These are phyloP conservation scores for Coreius guichenoti DNA, from an alignment of 2,797 vertebrate species.

Conservation along the genomic window DNA sequence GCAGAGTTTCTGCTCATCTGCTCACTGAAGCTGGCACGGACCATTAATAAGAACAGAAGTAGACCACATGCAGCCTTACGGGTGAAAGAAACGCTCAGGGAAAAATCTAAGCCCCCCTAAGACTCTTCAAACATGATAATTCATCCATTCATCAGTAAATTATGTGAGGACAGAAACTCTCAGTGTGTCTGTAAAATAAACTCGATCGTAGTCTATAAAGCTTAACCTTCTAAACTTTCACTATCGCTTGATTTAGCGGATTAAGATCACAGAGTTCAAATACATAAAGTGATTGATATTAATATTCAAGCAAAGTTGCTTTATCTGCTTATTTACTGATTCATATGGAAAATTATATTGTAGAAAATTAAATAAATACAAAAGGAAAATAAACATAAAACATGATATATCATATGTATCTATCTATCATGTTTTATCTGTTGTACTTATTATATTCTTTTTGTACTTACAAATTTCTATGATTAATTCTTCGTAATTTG, in stretches of 20 bases:
- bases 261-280: not conserved
- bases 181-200: not conserved
- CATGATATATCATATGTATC: no score
- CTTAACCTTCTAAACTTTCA: not conserved
- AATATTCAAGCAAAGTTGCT: not conserved
- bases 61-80: conserved; percentile 39
- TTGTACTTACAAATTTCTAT: not conserved
- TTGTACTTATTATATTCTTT: not conserved
- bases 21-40: conserved; percentile 59
- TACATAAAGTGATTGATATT: not conserved
- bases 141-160: conserved; percentile 23
- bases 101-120: conserved; percentile 33
- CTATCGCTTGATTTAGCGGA: not conserved
- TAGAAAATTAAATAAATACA: not conserved
- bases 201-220: not conserved
- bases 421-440: not conserved
- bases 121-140: conserved; percentile 37
- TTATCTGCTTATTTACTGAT: not conserved
- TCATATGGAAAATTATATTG: not conserved
- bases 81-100: conserved; percentile 52
- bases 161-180: conserved; percentile 13
- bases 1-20: conserved; percentile 70
- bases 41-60: conserved; percentile 56
- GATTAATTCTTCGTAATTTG: not conserved
- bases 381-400: no score